Evolutionary conservation across 1,140 invertebrate species (phyloP).

Genomic region (Zaprionus vittiger): DNA sequence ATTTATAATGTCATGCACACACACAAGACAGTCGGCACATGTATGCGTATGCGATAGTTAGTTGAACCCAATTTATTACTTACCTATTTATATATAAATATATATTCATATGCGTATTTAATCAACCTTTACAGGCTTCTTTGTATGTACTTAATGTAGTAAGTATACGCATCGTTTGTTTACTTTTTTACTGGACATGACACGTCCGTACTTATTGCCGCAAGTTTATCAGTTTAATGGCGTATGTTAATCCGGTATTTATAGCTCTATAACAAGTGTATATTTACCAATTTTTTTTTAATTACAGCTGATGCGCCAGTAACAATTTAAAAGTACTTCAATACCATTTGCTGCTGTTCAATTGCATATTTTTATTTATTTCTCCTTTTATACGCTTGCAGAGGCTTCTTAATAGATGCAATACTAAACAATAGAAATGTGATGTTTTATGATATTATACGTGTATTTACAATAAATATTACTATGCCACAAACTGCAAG

Average conservation of each 20-base stretch:
- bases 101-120: conserved; percentile 43
- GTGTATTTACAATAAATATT: no score
- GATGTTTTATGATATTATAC: no score
- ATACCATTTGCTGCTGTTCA: conserved; percentile 54
- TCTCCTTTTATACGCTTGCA: neutral
- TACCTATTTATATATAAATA: conserved; percentile 32
- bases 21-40: conserved; percentile 22
- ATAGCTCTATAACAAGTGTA: conserved; percentile 34
- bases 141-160: conserved; percentile 80
- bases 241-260: conserved; percentile 26
- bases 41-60: conserved; percentile 11
- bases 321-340: conserved; percentile 71
- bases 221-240: conserved; percentile 50
- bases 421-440: no score
- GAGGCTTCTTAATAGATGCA: neutral
- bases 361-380: conserved; percentile 35
- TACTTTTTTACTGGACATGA: conserved; percentile 28
- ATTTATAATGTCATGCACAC: conserved; percentile 5
- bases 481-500: neutral
- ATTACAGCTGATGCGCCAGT: conserved; percentile 74
- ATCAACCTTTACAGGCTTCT: conserved; percentile 77
- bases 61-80: conserved; percentile 41
- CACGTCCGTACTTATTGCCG: conserved; percentile 25
- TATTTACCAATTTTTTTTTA: conserved; percentile 58
- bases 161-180: conserved; percentile 74